These are phyloP conservation scores for Elymnias hypermnestra DNA, from an alignment of 1,140 invertebrate genomes.

Conservation along the genomic window DNA sequence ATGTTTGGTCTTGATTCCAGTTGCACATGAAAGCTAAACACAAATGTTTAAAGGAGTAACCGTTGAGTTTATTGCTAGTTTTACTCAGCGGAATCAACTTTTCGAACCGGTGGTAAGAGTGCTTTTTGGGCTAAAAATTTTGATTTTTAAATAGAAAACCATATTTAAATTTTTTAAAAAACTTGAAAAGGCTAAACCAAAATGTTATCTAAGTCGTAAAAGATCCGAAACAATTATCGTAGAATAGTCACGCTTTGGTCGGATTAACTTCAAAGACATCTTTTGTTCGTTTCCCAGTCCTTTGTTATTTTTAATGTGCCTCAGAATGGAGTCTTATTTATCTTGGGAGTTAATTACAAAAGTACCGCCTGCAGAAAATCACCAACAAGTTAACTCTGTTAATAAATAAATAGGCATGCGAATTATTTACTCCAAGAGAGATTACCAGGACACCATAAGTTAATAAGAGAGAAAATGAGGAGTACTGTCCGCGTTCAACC, in stretches of 20 bases:
- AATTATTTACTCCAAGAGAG: slow-evolving; percentile 6
- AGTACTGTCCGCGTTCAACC: slow-evolving; percentile 11
- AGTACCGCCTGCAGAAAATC: slow-evolving; percentile 14
- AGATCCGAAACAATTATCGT: slow-evolving; percentile 33
- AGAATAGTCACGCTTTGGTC: slow-evolving; percentile 26
- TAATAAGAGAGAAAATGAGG: slow-evolving; percentile 12
- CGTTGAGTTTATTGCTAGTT: too few species aligned
- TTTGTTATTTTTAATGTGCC: slow-evolving; percentile 32
- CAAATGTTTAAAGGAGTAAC: too few species aligned
- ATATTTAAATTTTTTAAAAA: too few species aligned
- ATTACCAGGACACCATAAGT: slow-evolving; percentile 12
- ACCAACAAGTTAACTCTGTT: background rate
- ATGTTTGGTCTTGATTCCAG: too few species aligned
- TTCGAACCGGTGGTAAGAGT: too few species aligned
- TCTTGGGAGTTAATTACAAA: slow-evolving; percentile 24
- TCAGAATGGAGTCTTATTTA: slow-evolving; percentile 27
- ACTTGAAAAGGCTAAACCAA: background rate
- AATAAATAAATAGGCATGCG: slow-evolving; percentile 12
- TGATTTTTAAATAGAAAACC: too few species aligned
- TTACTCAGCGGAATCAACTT: too few species aligned
- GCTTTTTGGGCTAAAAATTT: too few species aligned
- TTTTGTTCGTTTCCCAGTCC: slow-evolving; percentile 30
- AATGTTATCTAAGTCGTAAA: slow-evolving; percentile 3
- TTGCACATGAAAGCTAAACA: too few species aligned
- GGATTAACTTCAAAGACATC: slow-evolving; percentile 34